phyloP scores from a whole-genome alignment of 2,888 invertebrate species.

The Halictus ligatus region DNA sequence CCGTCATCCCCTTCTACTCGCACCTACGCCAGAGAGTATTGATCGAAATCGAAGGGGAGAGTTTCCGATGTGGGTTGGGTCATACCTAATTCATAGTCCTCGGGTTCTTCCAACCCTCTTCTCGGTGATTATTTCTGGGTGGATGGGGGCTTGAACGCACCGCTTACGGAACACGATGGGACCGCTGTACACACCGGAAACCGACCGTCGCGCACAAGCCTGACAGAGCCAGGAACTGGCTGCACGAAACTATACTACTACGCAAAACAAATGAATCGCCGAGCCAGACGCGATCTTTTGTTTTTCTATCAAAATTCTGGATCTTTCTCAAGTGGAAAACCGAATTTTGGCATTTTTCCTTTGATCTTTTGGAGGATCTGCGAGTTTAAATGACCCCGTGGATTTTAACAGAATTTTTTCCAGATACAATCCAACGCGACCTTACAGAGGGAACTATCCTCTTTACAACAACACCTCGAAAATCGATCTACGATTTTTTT shows the following conservation, averaged over 20 bases:
- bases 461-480: neutral
- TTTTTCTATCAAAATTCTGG: neutral
- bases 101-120: slow-evolving; percentile 71
- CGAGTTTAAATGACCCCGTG: neutral
- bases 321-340: neutral
- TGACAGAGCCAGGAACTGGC: neutral
- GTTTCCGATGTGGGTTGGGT: slow-evolving; percentile 72
- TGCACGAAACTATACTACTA: neutral
- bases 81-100: slow-evolving; percentile 79
- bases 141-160: slow-evolving; percentile 42
- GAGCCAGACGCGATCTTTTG: neutral
- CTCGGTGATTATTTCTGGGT: slow-evolving; percentile 71
- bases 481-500: neutral
- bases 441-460: neutral
- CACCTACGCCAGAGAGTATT: slow-evolving; percentile 73
- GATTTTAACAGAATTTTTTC: neutral
- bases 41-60: slow-evolving; percentile 81
- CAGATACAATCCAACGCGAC: neutral
- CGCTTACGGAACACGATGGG: slow-evolving; percentile 36
- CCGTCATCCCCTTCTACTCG: slow-evolving; percentile 57
- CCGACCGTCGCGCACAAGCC: neutral
- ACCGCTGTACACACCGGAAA: neutral
- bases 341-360: neutral
- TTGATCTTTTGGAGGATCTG: neutral
- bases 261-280: too few relatives aligned